Evolutionary conservation across 2,888 invertebrate species (phyloP).

Genomic region (Epistrophe eligans): DNA sequence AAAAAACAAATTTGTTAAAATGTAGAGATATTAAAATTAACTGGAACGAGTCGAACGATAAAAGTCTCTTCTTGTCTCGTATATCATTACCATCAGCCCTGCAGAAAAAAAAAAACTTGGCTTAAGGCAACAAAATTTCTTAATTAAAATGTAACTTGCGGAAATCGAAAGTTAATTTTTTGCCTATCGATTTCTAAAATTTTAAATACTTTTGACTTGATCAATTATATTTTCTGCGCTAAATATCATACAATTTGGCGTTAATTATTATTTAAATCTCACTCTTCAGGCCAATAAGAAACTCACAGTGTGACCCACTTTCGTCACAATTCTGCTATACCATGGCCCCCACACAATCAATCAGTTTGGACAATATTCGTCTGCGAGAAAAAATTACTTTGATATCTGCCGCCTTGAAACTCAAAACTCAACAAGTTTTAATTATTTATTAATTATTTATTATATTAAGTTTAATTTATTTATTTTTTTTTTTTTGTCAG

Average conservation of each 20-base stretch:
- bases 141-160: too few relatives aligned
- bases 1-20: too few relatives aligned
- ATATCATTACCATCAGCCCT: too few relatives aligned
- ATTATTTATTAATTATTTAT: too few relatives aligned
- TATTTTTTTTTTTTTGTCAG: neutral
- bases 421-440: constrained; percentile 29
- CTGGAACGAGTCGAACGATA: too few relatives aligned
- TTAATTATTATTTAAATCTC: constrained; percentile 8
- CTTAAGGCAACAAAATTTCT: too few relatives aligned
- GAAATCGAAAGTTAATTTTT: neutral
- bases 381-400: constrained; percentile 27
- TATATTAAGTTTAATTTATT: constrained; percentile 32
- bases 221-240: constrained; percentile 47
- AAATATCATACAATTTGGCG: constrained; percentile 31
- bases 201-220: neutral
- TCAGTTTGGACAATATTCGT: constrained; percentile 54
- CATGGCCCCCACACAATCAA: constrained; percentile 42
- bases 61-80: too few relatives aligned
- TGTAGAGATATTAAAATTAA: too few relatives aligned
- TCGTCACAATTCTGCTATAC: constrained; percentile 13
- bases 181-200: neutral
- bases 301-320: constrained; percentile 44
- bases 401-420: constrained; percentile 33
- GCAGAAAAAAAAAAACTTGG: too few relatives aligned
- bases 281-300: neutral